A percentile compares a stretch with the other conserved stretches of the same genome.
phyloP scores from a whole-genome alignment of 2,797 vertebrate species.

The Coreius guichenoti region DNA sequence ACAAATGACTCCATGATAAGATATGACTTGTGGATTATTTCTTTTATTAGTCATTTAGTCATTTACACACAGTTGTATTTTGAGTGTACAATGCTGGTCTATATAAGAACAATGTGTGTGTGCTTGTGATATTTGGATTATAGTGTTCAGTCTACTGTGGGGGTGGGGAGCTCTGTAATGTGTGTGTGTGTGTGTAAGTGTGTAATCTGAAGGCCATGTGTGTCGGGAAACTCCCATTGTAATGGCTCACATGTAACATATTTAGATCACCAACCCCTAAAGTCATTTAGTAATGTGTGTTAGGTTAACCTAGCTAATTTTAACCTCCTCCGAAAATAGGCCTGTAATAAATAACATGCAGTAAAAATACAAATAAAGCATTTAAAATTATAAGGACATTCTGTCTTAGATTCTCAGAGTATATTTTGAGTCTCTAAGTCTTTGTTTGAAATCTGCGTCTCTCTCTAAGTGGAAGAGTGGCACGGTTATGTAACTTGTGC shows the following conservation, averaged over 20 bases:
- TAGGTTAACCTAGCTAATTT: not conserved
- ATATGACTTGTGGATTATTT: not conserved
- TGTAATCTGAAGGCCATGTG: slow-evolving; percentile 48
- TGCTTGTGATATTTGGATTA: not conserved
- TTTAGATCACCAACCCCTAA: slow-evolving; percentile 21
- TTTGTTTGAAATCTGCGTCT: slow-evolving; percentile 55
- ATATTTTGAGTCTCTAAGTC: slow-evolving; percentile 10
- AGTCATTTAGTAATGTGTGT: slow-evolving; percentile 1
- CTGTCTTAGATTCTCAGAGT: not conserved
- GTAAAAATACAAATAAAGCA: not conserved
- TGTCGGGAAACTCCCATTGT: slow-evolving; percentile 47
- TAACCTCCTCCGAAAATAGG: not conserved
- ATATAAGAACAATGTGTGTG: not conserved
- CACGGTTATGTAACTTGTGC: slow-evolving; percentile 78
- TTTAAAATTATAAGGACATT: not conserved
- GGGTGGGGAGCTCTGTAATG: slow-evolving; percentile 24
- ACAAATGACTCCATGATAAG: not conserved
- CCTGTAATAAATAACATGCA: not conserved
- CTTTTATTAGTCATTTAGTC: not conserved
- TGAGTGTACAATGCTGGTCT: not conserved
- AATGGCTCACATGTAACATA: slow-evolving; percentile 37
- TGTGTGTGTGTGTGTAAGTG: slow-evolving; percentile 39
- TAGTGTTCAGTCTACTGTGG: slow-evolving; percentile 30
- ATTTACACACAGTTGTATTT: not conserved
- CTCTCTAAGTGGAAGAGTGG: slow-evolving; percentile 64